A percentile compares a stretch with the other conserved stretches of the same genome.
phyloP scores from a whole-genome alignment of 2,888 invertebrate genomes.

The Perdita meconis region DNA sequence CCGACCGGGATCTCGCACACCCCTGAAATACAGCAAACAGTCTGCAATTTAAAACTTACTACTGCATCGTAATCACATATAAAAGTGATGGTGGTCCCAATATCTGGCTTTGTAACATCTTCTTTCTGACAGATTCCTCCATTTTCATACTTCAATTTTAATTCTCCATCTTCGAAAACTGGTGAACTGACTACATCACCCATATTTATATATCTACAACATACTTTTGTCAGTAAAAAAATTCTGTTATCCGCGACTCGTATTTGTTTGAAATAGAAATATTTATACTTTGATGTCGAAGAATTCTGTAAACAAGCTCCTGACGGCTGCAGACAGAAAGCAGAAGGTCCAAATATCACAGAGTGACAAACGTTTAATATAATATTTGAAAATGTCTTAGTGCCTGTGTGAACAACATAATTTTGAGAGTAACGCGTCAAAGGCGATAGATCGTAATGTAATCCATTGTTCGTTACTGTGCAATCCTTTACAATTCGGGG shows the following conservation, averaged over 20 bases:
- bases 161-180: constrained; percentile 44
- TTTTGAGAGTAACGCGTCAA: constrained; percentile 74
- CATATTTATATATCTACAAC: constrained; percentile 55
- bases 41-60: constrained; percentile 61
- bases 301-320: constrained; percentile 68
- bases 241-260: too few species aligned
- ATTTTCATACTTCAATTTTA: constrained; percentile 66
- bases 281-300: constrained; percentile 6
- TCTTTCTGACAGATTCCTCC: constrained; percentile 68
- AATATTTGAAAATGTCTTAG: constrained; percentile 55
- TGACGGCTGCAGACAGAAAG: constrained; percentile 53
- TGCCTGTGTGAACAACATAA: constrained; percentile 70
- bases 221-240: constrained; percentile 6
- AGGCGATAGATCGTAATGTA: constrained; percentile 74
- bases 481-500: constrained; percentile 65
- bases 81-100: constrained; percentile 75
- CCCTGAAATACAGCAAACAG: too few species aligned
- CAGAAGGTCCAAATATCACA: constrained; percentile 69
- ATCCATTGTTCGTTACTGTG: constrained; percentile 62
- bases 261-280: neutral
- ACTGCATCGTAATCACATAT: constrained; percentile 73
- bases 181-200: constrained; percentile 53
- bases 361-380: constrained; percentile 80
- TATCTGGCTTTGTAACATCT: constrained; percentile 15
- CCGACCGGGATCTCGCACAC: too few species aligned